Percentiles rank a stretch among this genome's conserved stretches.
Evolutionary conservation across 2,888 invertebrate species (phyloP).

Genomic region (Chrysolina haemoptera): DNA sequence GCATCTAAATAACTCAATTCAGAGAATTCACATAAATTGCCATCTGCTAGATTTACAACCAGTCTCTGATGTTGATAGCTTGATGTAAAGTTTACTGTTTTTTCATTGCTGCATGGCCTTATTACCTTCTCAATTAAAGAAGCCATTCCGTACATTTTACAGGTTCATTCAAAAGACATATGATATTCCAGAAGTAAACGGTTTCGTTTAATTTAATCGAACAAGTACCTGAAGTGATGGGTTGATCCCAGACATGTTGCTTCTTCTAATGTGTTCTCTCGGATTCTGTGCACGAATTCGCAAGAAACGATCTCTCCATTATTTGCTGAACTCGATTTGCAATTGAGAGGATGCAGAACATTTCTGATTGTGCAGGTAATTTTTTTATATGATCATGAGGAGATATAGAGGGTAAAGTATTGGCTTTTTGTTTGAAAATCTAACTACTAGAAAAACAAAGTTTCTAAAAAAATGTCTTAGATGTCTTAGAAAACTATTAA

Average conservation of each 20-base stretch:
- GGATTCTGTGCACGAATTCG: not conserved
- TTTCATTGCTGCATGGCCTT: conserved; percentile 10
- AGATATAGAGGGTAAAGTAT: too few species aligned
- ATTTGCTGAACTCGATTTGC: too few species aligned
- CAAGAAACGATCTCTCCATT: not conserved
- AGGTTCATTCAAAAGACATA: not conserved
- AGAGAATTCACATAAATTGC: conserved; percentile 4
- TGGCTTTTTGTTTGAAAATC: too few species aligned
- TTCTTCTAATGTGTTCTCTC: not conserved
- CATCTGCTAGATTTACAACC: conserved; percentile 20
- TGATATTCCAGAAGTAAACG: conserved; percentile 11
- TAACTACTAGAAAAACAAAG: too few species aligned
- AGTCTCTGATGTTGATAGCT: conserved; percentile 4
- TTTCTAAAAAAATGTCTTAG: too few species aligned
- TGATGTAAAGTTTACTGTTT: conserved; percentile 14
- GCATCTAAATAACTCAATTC: conserved; percentile 24
- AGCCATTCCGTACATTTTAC: conserved; percentile 8
- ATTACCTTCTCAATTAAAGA: conserved; percentile 13
- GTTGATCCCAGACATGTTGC: not conserved
- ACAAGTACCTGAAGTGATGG: conserved; percentile 4
- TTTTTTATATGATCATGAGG: too few species aligned
- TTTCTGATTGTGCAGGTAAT: too few species aligned
- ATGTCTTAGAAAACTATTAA: too few species aligned
- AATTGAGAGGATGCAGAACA: too few species aligned
- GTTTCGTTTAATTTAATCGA: conserved; percentile 10